A percentile compares a stretch with the other conserved stretches of the same genome.
Evolutionary conservation across 2,113 vertebrate species (phyloP).

Genomic region (Odobenus rosmarus): DNA sequence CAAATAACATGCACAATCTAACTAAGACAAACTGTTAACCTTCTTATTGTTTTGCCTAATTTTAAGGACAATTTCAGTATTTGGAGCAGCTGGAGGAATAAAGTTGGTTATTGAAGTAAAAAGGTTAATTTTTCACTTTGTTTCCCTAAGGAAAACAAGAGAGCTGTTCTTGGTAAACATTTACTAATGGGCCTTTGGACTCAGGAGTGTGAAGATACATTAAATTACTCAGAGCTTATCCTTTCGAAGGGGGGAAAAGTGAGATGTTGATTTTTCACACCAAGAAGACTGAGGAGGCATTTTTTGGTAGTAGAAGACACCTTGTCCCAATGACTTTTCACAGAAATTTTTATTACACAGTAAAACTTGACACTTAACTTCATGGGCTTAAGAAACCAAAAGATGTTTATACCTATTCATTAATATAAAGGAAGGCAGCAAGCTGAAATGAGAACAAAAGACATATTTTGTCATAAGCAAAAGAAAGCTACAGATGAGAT

Average conservation of each 20-base stretch:
- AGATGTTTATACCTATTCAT: background rate
- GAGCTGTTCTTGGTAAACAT: slow-evolving; percentile 51
- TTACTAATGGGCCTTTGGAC: slow-evolving; percentile 55
- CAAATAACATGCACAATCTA: background rate
- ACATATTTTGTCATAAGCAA: background rate
- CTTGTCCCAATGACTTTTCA: slow-evolving; percentile 18
- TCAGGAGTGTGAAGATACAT: slow-evolving; percentile 48
- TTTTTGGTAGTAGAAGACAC: slow-evolving; percentile 10
- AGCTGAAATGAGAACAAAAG: slow-evolving; percentile 1
- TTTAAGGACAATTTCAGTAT: slow-evolving; percentile 33
- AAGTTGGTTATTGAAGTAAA: slow-evolving; percentile 15
- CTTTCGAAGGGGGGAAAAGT: background rate
- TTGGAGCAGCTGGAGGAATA: background rate
- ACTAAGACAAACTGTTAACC: background rate
- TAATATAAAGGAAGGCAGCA: background rate
- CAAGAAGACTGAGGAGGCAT: background rate
- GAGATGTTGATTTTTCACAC: slow-evolving; percentile 61
- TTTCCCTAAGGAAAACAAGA: slow-evolving; percentile 42
- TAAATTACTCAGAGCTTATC: slow-evolving; percentile 53
- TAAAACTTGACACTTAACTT: slow-evolving; percentile 54
- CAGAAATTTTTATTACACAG: slow-evolving; percentile 21
- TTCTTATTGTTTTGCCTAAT: slow-evolving; percentile 39
- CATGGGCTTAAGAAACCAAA: background rate
- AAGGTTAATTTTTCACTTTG: slow-evolving; percentile 61
- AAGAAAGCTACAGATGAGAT: background rate